Evolutionary conservation across 2,113 vertebrate genomes (phyloP).

Genomic region (Natator depressus): DNA sequence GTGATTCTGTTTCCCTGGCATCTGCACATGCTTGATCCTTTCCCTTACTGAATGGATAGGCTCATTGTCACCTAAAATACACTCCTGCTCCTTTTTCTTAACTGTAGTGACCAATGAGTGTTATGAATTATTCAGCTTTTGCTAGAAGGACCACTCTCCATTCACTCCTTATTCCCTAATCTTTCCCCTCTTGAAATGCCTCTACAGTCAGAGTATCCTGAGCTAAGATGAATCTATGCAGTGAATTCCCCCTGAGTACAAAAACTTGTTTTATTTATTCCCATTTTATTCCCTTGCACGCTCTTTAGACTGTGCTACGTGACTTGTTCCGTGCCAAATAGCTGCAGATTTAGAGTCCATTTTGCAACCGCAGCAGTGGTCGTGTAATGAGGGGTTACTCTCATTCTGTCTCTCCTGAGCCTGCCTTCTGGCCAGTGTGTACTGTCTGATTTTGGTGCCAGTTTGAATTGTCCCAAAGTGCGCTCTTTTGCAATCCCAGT

Average conservation of each 20-base stretch:
- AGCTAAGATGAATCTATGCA: background rate
- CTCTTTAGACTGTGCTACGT: background rate
- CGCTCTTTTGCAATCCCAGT: slow-evolving; percentile 65
- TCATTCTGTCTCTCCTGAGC: background rate
- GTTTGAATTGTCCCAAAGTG: slow-evolving; percentile 34
- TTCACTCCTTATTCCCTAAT: background rate
- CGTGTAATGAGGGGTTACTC: slow-evolving; percentile 53
- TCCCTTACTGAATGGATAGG: background rate
- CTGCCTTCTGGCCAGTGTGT: background rate
- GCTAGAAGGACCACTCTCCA: background rate
- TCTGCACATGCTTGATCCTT: fast-evolving
- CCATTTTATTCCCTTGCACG: background rate
- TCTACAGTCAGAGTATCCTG: background rate
- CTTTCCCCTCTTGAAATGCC: background rate
- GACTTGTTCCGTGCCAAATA: background rate
- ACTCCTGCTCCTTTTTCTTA: background rate
- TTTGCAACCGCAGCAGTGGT: slow-evolving; percentile 68
- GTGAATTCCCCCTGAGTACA: background rate
- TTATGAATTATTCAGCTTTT: background rate
- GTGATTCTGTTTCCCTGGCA: background rate
- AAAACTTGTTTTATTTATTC: background rate
- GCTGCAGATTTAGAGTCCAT: background rate
- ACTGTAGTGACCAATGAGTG: background rate
- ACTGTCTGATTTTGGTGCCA: slow-evolving; percentile 45
- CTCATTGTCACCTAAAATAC: fast-evolving